Evolutionary conservation across 2,113 vertebrate species (phyloP).

Genomic region (Thamnophis sirtalis): DNA sequence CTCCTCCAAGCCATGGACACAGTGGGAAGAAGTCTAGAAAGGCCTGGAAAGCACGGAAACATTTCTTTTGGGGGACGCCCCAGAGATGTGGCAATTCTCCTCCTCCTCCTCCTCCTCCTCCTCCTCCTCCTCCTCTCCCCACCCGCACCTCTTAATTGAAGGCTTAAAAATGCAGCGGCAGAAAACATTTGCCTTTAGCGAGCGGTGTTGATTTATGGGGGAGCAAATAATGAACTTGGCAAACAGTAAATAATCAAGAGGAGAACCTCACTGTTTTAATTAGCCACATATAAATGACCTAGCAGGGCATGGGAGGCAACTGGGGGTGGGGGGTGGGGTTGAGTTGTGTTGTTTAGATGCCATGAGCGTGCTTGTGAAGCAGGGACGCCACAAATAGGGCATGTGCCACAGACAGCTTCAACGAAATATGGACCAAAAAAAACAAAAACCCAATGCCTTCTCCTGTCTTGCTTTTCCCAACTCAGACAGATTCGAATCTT

Average conservation of each 20-base stretch:
- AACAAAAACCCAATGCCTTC: background rate
- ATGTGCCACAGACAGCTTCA: background rate
- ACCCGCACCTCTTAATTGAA: slow-evolving; percentile 1
- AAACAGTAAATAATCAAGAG: slow-evolving; percentile 69
- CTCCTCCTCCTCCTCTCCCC: too few relatives aligned
- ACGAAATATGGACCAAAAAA: too few relatives aligned
- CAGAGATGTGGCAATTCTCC: background rate
- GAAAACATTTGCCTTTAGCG: slow-evolving; percentile 43
- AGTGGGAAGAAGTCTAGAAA: background rate
- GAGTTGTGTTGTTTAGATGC: slow-evolving; percentile 10
- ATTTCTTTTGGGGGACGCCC: background rate
- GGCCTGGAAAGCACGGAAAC: background rate
- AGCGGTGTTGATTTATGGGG: slow-evolving; percentile 62
- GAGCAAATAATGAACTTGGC: slow-evolving; percentile 67
- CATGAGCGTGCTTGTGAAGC: background rate
- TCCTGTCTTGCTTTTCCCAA: background rate
- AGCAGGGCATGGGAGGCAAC: slow-evolving; percentile 38
- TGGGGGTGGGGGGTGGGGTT: slow-evolving; percentile 32
- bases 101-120: too few relatives aligned
- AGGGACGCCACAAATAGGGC: background rate
- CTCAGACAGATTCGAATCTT: background rate
- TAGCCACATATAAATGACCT: slow-evolving; percentile 69
- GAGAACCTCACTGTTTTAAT: slow-evolving; percentile 70
- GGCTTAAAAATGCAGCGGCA: background rate
- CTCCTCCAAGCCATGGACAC: background rate